Evolutionary conservation across 2,888 invertebrate genomes (phyloP).

Genomic region (Nomada goodeniana): DNA sequence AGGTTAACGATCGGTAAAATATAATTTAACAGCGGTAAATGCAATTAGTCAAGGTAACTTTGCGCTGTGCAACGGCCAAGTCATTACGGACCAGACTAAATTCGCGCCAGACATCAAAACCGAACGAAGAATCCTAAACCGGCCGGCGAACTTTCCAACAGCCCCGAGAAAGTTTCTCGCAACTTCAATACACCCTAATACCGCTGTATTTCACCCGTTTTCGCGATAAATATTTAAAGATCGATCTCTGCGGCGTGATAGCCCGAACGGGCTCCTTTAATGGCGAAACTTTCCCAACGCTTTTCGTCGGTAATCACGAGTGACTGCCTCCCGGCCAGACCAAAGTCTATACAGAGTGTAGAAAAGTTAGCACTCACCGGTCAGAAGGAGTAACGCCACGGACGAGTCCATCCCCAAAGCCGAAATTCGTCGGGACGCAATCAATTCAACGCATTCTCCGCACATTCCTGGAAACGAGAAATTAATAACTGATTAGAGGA

Average conservation of each 20-base stretch:
- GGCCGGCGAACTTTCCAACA: neutral
- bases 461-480: constrained; percentile 76
- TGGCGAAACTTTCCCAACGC: neutral
- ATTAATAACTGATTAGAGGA: constrained; percentile 41
- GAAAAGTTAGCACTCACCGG: constrained; percentile 73
- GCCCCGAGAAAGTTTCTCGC: neutral
- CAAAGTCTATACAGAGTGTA: neutral
- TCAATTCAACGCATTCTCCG: constrained; percentile 81
- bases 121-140: neutral
- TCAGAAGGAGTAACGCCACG: constrained; percentile 79
- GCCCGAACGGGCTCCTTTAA: neutral
- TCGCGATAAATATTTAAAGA: constrained; percentile 13
- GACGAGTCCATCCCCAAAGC: constrained; percentile 81
- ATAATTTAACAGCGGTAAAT: too few relatives aligned
- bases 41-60: too few relatives aligned
- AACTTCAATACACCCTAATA: neutral
- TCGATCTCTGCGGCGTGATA: neutral
- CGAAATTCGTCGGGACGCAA: constrained; percentile 72
- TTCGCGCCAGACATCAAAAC: too few relatives aligned
- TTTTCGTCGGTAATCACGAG: neutral
- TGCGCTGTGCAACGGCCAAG: too few relatives aligned
- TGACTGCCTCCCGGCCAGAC: neutral
- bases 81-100: too few relatives aligned
- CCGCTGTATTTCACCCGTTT: neutral
- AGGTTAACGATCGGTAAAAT: too few relatives aligned